Base-by-base conservation (phyloP, 2,797 vertebrate species). In the Lagocephalus sceleratus region DNA sequence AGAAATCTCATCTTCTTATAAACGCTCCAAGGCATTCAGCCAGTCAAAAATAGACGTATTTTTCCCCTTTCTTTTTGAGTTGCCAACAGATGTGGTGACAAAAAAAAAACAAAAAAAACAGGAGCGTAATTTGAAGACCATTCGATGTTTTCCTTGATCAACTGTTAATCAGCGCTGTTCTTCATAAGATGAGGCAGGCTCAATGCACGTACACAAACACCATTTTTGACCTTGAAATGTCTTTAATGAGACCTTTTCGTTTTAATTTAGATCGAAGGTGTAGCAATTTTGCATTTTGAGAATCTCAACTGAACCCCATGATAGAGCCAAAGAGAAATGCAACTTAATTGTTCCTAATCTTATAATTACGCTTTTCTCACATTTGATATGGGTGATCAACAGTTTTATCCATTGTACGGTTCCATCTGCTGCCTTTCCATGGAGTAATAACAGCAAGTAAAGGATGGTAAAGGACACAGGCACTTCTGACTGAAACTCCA, bases 1-100 rank as follows among this genome's bases (percentile, higher is more conserved):
- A 85, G 87, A 87, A 89, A 89, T 90, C 87, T 90, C 88, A 90
- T 90, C 87, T 91, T 84, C 81, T 83, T 87, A 86, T 87, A 81
- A 86, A 86, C 74, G 80, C 82, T 82, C 48, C 51, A 43, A 86
- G 84, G 83, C 86, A 84, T 87, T 88, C 82, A 84, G 75, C 76
- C 84, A 75, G 79, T 82, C 84, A 81, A 80, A 85, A 81, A 85
- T 81, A 84, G 74, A 47, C 58, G 60, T 63, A 54, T 68, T 73
- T 65, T 57, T 54, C 60, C 60, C 25, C 44, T 63, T 75, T 62
- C 73, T 77, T 65, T 82, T 75, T 59, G 40, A 63, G 75, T 58
- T 51, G 32, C 57, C 29, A 47, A 84, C 67, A 80, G 81, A 82
- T 63, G 68, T n/a, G 69, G 60, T 60, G 65, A 66, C 6, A 35